Base-by-base conservation (phyloP, 2,797 vertebrate species). In the Pterois miles region DNA sequence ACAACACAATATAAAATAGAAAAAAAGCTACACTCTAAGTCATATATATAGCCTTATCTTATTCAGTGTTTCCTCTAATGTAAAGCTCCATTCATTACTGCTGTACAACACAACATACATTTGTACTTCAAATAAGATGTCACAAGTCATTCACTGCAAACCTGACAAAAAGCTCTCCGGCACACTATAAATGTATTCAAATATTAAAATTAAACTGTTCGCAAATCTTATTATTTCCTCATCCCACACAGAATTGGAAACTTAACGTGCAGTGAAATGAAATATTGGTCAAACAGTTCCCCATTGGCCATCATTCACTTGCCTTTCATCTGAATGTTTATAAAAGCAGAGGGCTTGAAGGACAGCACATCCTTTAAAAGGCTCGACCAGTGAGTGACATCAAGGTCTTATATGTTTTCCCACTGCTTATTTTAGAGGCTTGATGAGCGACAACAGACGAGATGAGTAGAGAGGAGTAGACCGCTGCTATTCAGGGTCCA, bases 361-460 rank as follows among this genome's bases (percentile, higher is more conserved):
- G 74, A 80, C 76, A 65, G 73, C 50, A n/a, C 67, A 70, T 65
- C 59, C 59, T 60, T 74, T 76, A 43, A 83, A 79, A 76, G 38
- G 57, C 40, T 74, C 1, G 2, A 48, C 62, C 58, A 46, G 22
- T 54, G 27, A 82, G 56, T 57, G 79, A 76, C 85, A 83, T 83
- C 56, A 76, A 62, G 74, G 77, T 40, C 72, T 46, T 40, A 71
- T 78, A 74, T 83, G 82, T 71, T 46, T 78, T 58, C 65, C 53
- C 56, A 36, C 48, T 67, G 59, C 63, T 70, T 64, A 74, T 79
- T 86, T 72, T 46, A 72, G 50, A 76, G 73, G 14, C 65, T 46
- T 80, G 84, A 86, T 88, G 78, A 80, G 76, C 10, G 50, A 75
- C 74, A 78, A 65, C 59, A 67, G 82, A 76, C 0, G 10, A 78